Evolutionary conservation across 2,888 invertebrate species (phyloP), one percentile per base, ranked within the genome.

Genomic region (Yponomeuta sedellus): DNA sequence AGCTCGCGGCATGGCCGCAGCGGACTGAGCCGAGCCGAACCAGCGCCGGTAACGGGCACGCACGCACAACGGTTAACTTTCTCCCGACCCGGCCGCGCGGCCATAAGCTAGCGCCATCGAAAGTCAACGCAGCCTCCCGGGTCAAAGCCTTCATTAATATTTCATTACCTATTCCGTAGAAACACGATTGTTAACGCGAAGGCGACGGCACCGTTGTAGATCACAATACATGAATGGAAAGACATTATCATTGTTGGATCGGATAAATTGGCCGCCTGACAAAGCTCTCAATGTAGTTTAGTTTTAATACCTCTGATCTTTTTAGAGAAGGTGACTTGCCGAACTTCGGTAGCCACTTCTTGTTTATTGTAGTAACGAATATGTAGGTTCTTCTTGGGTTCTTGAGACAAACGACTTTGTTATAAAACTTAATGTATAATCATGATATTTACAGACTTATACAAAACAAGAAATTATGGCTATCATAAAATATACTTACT

Each of bases 371-470:
- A 52, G 44, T 1, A 1, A 8, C 34, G 5, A 34, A 34, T 34
- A 34, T 34, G 34, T 34, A 34, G 34, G 34, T 34, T 34, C 34
- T 16, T 52, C 44, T 52, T 63, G 63, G 63, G 63, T 20, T 63
- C 20, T 44, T 19, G 11, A 22, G 63, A 63, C 16, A 63, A 63
- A 59, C 65, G 20, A 65, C 11, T 39, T 61, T 34, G 84, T 91
- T 34, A 90, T 90, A 90, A 91, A 91, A 91, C 90, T 91, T 91
- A 91, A 88, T 89, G 87, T 91, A 86, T 90, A 91, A 89, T 91
- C 85, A 85, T 88, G 85, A 83, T 91, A 91, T 91, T 90, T 91
- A 91, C 91, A 91, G 83, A 84, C 88, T 87, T 91, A 90, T 75
- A 90, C 87, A 90, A 91, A 90, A 90, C 90, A 91, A 90, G 86